phyloP scores from a whole-genome alignment of 2,113 vertebrate genomes.

The Cyphotilapia sp. region DNA sequence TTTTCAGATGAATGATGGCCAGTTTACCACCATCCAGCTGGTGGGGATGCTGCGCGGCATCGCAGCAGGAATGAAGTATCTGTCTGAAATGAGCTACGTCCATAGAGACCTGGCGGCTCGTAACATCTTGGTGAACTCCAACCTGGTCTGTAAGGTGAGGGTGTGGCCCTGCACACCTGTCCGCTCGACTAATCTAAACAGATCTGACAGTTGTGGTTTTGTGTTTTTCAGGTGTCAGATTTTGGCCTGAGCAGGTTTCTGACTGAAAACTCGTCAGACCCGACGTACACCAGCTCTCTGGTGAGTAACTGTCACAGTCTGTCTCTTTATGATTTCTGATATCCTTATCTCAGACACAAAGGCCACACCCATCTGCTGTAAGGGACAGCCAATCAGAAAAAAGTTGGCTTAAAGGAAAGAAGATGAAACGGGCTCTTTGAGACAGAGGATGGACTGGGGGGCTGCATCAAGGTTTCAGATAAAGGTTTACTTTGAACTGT shows the following conservation, averaged over 20 bases:
- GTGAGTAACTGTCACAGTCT: background rate
- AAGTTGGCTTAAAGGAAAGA: background rate
- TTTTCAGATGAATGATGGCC: constrained; percentile 55
- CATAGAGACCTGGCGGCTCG: constrained; percentile 57
- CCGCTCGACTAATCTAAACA: fast-evolving
- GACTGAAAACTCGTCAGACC: constrained; percentile 57
- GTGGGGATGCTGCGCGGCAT: constrained; percentile 58
- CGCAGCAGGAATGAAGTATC: constrained; percentile 53
- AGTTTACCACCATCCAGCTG: constrained; percentile 60
- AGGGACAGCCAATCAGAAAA: background rate
- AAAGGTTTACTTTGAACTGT: fast-evolving
- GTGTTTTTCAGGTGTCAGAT: background rate
- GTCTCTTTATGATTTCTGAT: background rate
- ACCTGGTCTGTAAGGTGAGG: constrained; percentile 57
- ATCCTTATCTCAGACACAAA: background rate
- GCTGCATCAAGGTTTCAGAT: background rate
- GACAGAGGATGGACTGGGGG: background rate
- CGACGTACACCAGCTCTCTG: constrained; percentile 61
- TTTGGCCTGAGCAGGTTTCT: constrained; percentile 44
- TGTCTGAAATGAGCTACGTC: constrained; percentile 59
- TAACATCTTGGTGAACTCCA: constrained; percentile 60
- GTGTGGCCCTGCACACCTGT: background rate
- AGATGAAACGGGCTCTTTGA: background rate
- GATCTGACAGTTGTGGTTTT: background rate
- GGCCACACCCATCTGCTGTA: background rate